Evolutionary conservation across 2,113 vertebrate genomes (phyloP).

Genomic region (Oryzias melastigma): DNA sequence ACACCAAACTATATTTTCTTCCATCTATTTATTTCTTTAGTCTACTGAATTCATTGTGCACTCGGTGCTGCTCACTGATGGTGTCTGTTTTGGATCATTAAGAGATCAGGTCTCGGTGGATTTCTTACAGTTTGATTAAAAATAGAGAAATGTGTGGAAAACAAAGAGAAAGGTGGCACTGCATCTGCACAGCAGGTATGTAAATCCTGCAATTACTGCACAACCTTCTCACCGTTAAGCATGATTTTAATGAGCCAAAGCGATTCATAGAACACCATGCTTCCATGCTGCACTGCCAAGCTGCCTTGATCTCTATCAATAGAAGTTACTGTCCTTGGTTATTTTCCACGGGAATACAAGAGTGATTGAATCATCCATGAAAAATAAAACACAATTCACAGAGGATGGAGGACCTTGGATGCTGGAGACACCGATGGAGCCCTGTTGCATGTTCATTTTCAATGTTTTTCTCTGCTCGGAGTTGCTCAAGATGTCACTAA

Average conservation of each 20-base stretch:
- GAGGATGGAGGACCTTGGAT: conserved; percentile 28
- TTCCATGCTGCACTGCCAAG: conserved; percentile 7
- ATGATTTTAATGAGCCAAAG: conserved; percentile 22
- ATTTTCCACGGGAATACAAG: conserved; percentile 10
- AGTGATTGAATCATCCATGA: conserved; percentile 26
- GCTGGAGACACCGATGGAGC: conserved; percentile 15
- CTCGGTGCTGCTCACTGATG: too few species aligned
- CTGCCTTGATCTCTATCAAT: conserved; percentile 5
- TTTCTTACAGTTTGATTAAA: background rate
- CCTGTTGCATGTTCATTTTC: conserved; percentile 28
- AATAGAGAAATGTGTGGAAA: background rate
- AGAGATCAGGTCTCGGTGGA: background rate
- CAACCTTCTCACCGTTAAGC: conserved; percentile 20
- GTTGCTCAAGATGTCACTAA: conserved; percentile 31
- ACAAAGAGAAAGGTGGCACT: conserved; percentile 7
- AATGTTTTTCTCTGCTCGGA: conserved; percentile 32
- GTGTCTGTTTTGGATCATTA: too few species aligned
- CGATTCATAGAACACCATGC: conserved; percentile 21
- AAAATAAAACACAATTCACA: conserved; percentile 22
- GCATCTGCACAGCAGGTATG: conserved; percentile 23
- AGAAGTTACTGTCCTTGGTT: conserved; percentile 24
- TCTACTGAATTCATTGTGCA: too few species aligned
- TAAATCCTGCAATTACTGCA: background rate
- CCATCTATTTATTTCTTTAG: too few species aligned
- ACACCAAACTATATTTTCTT: too few species aligned